Evolutionary conservation across 2,888 invertebrate genomes (phyloP).

Genomic region (Protonemura montana): DNA sequence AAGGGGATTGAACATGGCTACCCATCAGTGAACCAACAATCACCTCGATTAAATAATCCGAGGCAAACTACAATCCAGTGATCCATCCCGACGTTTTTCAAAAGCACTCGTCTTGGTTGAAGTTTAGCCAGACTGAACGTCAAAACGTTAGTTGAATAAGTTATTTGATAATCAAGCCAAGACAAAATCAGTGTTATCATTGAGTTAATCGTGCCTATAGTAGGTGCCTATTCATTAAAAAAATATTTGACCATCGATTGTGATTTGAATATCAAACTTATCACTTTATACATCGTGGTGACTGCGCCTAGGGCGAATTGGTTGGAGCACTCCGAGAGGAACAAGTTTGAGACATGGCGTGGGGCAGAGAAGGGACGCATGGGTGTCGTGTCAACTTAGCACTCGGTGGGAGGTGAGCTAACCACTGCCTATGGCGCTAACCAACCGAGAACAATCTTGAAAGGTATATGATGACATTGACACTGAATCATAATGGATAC

Average conservation of each 20-base stretch:
- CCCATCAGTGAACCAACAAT: background rate
- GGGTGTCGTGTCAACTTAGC: conserved; percentile 4
- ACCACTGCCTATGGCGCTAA: background rate
- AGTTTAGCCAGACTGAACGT: background rate
- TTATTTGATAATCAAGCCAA: background rate
- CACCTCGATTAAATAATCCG: background rate
- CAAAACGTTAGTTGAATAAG: background rate
- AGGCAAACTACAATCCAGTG: background rate
- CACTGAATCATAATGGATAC: background rate
- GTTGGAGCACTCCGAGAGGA: background rate
- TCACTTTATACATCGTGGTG: background rate
- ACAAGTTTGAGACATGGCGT: background rate
- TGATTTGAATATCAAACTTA: background rate
- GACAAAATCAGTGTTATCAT: background rate
- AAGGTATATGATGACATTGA: background rate
- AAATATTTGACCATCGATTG: background rate
- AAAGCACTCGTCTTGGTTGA: background rate
- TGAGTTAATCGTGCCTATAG: background rate
- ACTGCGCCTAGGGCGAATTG: background rate
- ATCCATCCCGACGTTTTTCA: background rate
- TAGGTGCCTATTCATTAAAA: background rate
- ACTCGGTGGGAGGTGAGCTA: background rate
- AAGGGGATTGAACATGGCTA: background rate
- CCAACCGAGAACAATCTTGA: background rate
- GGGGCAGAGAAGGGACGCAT: background rate